Conservation (phyloP, 2,113 vertebrate genomes). For the Alouatta palliata region DNA sequence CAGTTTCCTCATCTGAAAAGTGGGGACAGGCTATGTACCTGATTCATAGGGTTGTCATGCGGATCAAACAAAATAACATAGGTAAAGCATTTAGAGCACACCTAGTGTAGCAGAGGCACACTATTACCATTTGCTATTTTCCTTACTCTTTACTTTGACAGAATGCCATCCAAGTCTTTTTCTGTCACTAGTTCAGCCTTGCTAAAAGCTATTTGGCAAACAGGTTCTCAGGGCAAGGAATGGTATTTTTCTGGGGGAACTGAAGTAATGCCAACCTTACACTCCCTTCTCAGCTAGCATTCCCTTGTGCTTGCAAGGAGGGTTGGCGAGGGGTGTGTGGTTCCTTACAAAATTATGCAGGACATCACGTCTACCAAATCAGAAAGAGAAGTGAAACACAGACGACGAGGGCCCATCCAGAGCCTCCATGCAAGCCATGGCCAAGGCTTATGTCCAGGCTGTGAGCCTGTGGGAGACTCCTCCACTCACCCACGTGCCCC, state of each 20-base stretch:
- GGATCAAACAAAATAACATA: neutral
- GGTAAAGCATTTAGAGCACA: neutral
- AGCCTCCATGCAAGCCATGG: neutral
- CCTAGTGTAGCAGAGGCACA: neutral
- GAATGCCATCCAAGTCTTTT: slow-evolving; percentile 30
- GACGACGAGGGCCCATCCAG: neutral
- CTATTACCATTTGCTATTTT: neutral
- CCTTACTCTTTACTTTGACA: neutral
- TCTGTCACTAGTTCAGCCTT: slow-evolving; percentile 39
- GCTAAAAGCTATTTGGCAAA: slow-evolving; percentile 58
- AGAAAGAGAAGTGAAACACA: neutral
- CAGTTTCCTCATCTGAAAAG: neutral
- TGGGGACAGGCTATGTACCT: neutral
- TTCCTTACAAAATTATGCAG: slow-evolving; percentile 20
- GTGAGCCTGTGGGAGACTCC: neutral
- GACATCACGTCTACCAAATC: neutral
- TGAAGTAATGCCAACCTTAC: slow-evolving; percentile 44
- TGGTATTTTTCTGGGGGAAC: slow-evolving; percentile 30
- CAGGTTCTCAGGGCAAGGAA: slow-evolving; percentile 33
- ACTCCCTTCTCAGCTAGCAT: slow-evolving; percentile 36
- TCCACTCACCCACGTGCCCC: neutral
- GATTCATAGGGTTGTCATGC: neutral
- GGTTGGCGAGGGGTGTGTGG: neutral
- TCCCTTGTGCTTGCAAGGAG: slow-evolving; percentile 16
- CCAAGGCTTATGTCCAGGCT: neutral